Conservation (phyloP, 2,113 vertebrate species). For the Notarius quadriscutis region DNA sequence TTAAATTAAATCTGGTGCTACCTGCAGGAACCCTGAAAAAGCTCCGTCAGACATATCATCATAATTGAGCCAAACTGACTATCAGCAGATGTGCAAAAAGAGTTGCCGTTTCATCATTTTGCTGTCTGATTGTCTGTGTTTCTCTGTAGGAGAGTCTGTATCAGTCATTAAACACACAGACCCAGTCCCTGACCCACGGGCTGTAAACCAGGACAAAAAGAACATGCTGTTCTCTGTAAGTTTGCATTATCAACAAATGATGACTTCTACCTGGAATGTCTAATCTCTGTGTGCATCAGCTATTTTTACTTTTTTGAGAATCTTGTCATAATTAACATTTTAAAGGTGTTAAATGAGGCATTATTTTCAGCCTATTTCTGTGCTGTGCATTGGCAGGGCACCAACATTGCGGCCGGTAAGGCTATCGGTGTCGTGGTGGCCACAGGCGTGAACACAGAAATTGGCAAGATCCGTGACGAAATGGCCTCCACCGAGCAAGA, state of each 20-base stretch:
- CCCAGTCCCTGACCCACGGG: constrained; percentile 95
- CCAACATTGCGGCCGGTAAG: constrained; percentile 95
- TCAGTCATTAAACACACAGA: constrained; percentile 99
- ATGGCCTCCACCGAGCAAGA: constrained; percentile 97
- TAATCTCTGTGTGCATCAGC: neutral
- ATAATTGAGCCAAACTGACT: neutral
- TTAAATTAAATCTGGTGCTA: neutral
- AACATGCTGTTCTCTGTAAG: constrained; percentile 99
- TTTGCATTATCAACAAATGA: constrained; percentile 42
- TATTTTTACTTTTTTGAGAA: neutral
- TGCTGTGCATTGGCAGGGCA: constrained; percentile 75
- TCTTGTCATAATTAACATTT: neutral
- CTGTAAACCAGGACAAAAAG: constrained; percentile 99
- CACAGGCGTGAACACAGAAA: constrained; percentile 91
- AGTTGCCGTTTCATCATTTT: neutral
- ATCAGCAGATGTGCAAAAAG: neutral
- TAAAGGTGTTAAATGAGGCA: constrained; percentile 67
- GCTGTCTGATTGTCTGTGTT: constrained; percentile 13
- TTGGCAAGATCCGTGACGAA: constrained; percentile 96
- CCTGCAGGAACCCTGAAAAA: neutral
- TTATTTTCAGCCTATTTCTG: neutral
- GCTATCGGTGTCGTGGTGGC: constrained; percentile 95
- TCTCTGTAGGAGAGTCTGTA: constrained; percentile 88
- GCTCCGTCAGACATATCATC: neutral
- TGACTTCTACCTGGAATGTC: neutral